These are phyloP conservation scores for Hemithea aestivaria DNA, from an alignment of 2,888 invertebrate genomes.

Conservation along the genomic window DNA sequence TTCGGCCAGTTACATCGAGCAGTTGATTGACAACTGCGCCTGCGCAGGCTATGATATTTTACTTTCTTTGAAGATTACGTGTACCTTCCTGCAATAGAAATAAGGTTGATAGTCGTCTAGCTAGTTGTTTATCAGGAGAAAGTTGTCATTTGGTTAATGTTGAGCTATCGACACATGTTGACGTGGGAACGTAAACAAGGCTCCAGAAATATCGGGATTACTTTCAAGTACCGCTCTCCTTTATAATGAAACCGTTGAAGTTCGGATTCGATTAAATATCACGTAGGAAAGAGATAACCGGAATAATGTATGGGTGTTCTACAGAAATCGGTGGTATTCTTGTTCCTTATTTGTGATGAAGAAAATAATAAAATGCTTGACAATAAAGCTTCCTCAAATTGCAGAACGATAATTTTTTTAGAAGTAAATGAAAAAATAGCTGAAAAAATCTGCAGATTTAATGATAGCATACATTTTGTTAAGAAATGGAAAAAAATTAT, in stretches of 20 bases:
- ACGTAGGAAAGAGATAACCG: not conserved
- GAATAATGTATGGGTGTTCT: no score
- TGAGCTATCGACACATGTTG: slow-evolving; percentile 57
- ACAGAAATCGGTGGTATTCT: no score
- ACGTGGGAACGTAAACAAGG: slow-evolving; percentile 72
- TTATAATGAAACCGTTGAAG: slow-evolving; percentile 29
- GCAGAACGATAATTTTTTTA: no score
- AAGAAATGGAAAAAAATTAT: no score
- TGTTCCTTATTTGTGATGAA: no score
- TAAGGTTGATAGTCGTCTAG: slow-evolving; percentile 33
- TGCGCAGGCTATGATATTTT: slow-evolving; percentile 24
- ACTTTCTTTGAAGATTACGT: slow-evolving; percentile 1
- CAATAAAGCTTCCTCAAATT: no score
- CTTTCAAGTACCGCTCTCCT: slow-evolving; percentile 39
- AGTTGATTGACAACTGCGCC: slow-evolving; percentile 54
- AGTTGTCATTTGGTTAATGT: slow-evolving; percentile 33
- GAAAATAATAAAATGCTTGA: no score
- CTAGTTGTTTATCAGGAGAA: slow-evolving; percentile 20
- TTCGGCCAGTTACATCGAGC: slow-evolving; percentile 35
- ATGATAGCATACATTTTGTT: no score
- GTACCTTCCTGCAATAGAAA: slow-evolving; percentile 14
- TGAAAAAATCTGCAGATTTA: no score
- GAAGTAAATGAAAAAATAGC: no score
- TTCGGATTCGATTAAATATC: slow-evolving; percentile 8
- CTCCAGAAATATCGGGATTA: slow-evolving; percentile 43